Evolutionary conservation across 2,797 vertebrate species (phyloP).

Genomic region (Pipistrellus nathusii): DNA sequence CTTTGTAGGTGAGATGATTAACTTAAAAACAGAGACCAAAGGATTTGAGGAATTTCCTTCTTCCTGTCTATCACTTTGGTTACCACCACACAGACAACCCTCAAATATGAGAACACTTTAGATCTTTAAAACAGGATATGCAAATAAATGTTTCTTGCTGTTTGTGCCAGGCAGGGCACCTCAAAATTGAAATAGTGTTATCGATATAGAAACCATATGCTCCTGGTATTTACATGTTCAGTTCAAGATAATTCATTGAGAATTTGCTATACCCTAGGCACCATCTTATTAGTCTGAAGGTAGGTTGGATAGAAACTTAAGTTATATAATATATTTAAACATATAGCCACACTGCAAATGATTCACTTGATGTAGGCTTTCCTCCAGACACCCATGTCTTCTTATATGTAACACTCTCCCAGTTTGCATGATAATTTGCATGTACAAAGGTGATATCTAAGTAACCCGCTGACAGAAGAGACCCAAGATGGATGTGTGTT

Average conservation of each 20-base stretch:
- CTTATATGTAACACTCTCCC: slow-evolving; percentile 73
- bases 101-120: not conserved
- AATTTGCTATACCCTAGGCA: not conserved
- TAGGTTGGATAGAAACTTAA: not conserved
- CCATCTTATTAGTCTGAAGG: not conserved
- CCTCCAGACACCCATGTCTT: slow-evolving; percentile 59
- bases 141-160: not conserved
- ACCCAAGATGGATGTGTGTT: slow-evolving; percentile 72
- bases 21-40: not conserved
- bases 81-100: not conserved
- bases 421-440: slow-evolving; percentile 67
- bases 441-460: slow-evolving; percentile 75
- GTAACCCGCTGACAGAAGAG: slow-evolving; percentile 74
- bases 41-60: not conserved
- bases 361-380: not conserved
- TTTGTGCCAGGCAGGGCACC: not conserved
- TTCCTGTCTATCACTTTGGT: not conserved
- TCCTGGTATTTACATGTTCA: not conserved
- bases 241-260: not conserved
- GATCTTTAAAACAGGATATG: not conserved
- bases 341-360: not conserved
- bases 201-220: not conserved
- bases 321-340: not conserved
- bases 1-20: not conserved
- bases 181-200: not conserved